Evolutionary conservation across 2,888 invertebrate genomes (phyloP).

Genomic region (Autographa gamma): DNA sequence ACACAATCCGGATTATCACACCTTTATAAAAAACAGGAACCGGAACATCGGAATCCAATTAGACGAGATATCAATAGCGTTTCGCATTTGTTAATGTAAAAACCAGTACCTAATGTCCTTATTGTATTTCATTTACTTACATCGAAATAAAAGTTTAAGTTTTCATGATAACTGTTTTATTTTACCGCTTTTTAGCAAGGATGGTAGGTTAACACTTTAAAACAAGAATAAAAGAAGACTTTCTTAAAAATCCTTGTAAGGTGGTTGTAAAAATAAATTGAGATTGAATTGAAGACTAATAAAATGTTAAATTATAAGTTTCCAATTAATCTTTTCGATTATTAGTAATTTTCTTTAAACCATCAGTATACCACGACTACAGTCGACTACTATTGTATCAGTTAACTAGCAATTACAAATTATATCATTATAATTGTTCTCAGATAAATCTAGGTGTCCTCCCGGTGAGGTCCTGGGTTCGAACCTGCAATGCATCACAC

Average conservation of each 20-base stretch:
- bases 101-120: background rate
- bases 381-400: too few relatives aligned
- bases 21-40: constrained; percentile 20
- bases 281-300: too few relatives aligned
- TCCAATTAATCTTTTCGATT: too few relatives aligned
- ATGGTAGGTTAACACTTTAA: background rate
- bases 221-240: too few relatives aligned
- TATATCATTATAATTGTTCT: constrained; percentile 21
- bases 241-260: too few relatives aligned
- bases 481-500: constrained; percentile 75
- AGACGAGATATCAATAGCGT: background rate
- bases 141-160: background rate
- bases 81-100: background rate
- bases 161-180: background rate
- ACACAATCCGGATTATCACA: constrained; percentile 8
- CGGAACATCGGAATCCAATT: constrained; percentile 8
- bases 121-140: background rate
- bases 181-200: background rate
- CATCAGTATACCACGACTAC: too few relatives aligned
- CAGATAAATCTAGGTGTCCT: constrained; percentile 73
- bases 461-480: constrained; percentile 73
- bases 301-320: too few relatives aligned
- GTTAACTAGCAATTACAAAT: background rate
- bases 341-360: too few relatives aligned
- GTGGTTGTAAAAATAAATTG: too few relatives aligned